Percentiles rank a stretch among this genome's conserved stretches.
Evolutionary conservation across 2,113 vertebrate species (phyloP).

Genomic region (Fulica atra): DNA sequence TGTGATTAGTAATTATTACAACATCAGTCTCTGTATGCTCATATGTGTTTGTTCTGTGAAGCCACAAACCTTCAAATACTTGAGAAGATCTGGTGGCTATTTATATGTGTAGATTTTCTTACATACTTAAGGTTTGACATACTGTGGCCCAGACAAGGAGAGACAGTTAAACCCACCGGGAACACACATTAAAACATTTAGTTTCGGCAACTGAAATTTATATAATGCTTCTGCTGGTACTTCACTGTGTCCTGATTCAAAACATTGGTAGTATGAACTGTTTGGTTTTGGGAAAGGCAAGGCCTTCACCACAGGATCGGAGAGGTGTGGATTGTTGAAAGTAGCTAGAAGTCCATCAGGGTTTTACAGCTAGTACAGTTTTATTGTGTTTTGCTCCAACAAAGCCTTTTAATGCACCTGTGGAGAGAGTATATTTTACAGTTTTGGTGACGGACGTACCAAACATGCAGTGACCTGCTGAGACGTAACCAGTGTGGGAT

Average conservation of each 20-base stretch:
- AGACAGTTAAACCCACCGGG: neutral
- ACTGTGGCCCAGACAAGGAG: neutral
- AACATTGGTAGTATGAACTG: neutral
- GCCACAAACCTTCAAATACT: neutral
- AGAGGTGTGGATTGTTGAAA: neutral
- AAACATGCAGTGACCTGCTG: neutral
- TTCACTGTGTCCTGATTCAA: neutral
- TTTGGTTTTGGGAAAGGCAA: neutral
- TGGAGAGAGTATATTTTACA: neutral
- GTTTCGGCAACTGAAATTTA: neutral
- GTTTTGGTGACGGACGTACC: neutral
- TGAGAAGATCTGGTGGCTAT: neutral
- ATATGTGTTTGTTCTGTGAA: neutral
- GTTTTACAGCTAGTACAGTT: neutral
- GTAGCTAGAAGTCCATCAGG: neutral
- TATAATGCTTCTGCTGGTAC: neutral
- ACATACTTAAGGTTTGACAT: neutral
- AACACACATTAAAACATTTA: neutral
- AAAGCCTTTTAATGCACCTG: neutral
- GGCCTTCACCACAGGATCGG: neutral
- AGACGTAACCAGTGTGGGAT: neutral
- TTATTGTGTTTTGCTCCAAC: neutral
- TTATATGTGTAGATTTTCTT: neutral
- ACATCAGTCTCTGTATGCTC: neutral
- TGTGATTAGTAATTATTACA: neutral